Conservation (phyloP, 1,140 invertebrate genomes). For the Campoletis sonorensis region DNA sequence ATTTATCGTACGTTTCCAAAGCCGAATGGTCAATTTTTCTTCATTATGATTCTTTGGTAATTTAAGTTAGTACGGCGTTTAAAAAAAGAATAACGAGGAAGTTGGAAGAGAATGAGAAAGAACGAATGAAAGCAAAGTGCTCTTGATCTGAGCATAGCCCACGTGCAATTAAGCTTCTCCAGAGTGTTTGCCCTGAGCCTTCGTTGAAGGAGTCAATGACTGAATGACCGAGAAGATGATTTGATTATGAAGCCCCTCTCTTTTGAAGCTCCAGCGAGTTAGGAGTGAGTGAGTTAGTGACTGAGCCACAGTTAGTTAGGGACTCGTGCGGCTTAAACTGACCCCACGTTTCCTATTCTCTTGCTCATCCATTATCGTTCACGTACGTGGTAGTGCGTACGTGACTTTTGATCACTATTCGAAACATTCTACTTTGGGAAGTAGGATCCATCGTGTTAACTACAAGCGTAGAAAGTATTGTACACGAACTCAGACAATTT, state of each 20-base stretch:
- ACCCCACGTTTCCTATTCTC: slow-evolving; percentile 2
- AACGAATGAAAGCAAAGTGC: not conserved
- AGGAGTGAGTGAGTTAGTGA: not conserved
- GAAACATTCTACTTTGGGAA: not conserved
- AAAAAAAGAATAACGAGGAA: not conserved
- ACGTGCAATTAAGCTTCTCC: slow-evolving; percentile 64
- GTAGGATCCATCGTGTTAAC: not conserved
- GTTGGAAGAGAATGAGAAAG: slow-evolving; percentile 4
- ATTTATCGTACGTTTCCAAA: no score
- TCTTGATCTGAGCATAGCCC: slow-evolving; percentile 51
- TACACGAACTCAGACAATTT: no score
- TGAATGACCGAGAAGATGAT: slow-evolving; percentile 63
- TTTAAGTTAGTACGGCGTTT: not conserved
- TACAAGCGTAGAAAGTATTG: not conserved
- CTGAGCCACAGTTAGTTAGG: not conserved
- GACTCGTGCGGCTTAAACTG: not conserved
- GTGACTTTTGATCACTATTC: not conserved
- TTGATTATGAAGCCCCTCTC: slow-evolving; percentile 61
- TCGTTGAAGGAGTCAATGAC: slow-evolving; percentile 57
- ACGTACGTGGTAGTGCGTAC: slow-evolving; percentile 10
- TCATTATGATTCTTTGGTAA: no score
- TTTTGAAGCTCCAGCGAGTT: not conserved
- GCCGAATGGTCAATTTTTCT: no score
- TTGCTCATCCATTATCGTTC: slow-evolving; percentile 4
- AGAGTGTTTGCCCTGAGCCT: slow-evolving; percentile 20